Conservation (phyloP, 2,797 vertebrate species). For the Pipistrellus nathusii region DNA sequence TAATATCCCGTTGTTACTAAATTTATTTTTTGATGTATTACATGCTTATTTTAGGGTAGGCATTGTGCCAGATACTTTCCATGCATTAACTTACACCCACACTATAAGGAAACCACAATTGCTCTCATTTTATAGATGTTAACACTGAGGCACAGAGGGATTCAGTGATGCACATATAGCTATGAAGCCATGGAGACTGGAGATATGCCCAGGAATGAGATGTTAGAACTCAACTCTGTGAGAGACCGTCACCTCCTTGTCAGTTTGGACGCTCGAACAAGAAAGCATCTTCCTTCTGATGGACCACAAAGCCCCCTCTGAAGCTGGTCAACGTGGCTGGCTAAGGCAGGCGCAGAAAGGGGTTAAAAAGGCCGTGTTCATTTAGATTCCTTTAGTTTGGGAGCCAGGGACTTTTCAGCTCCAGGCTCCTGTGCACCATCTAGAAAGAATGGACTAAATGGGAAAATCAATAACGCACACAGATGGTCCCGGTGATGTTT, state of each 20-base stretch:
- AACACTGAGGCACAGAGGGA: neutral
- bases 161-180: neutral
- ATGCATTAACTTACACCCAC: neutral
- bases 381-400: conserved; percentile 7
- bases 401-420: conserved; percentile 22
- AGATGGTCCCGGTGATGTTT: conserved; percentile 72
- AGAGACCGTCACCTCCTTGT: neutral
- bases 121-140: neutral
- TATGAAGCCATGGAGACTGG: neutral
- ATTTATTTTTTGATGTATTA: neutral
- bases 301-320: neutral
- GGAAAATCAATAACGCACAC: conserved; percentile 78
- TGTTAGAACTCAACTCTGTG: neutral
- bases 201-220: neutral
- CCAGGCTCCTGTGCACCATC: neutral
- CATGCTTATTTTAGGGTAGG: too few relatives aligned
- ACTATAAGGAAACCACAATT: neutral
- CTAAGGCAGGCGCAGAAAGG: neutral
- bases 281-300: neutral
- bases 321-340: neutral
- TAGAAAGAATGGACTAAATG: conserved; percentile 69
- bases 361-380: neutral
- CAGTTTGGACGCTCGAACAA: neutral
- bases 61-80: too few relatives aligned
- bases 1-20: neutral